A percentile compares a stretch with the other conserved stretches of the same genome.
phyloP scores from a whole-genome alignment of 2,113 vertebrate species.

The Sapayoa aenigma region DNA sequence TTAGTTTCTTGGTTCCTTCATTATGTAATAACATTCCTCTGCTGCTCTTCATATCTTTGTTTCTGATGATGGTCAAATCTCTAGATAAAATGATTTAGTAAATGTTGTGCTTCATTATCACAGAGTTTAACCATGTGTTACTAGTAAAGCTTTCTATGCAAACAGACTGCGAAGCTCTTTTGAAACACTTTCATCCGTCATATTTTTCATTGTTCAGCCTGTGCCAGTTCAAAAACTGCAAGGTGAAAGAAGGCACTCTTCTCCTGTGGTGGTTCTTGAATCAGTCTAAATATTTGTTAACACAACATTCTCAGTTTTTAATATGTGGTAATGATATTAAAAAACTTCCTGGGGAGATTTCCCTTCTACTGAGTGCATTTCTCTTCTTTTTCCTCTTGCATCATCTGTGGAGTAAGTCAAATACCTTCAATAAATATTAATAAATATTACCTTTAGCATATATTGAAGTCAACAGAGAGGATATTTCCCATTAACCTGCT shows the following conservation, averaged over 20 bases:
- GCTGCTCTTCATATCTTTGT: not conserved
- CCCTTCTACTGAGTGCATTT: not conserved
- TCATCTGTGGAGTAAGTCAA: not conserved
- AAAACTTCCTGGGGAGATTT: not conserved
- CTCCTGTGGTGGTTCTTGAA: not conserved
- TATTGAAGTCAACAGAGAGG: slow-evolving; percentile 80
- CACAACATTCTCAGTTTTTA: not conserved
- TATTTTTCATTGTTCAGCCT: not conserved
- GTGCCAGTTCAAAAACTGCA: not conserved
- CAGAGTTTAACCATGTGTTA: not conserved
- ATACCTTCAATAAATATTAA: slow-evolving; percentile 77
- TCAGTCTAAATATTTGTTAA: not conserved
- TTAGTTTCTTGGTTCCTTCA: not conserved
- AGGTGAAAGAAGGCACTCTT: not conserved
- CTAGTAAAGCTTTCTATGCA: not conserved
- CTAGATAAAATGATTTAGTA: not conserved
- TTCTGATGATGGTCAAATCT: not conserved
- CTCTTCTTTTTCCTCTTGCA: not conserved
- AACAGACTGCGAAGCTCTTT: not conserved
- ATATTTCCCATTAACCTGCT: slow-evolving; percentile 81
- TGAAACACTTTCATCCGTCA: not conserved
- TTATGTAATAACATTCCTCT: not conserved
- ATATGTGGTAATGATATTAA: not conserved
- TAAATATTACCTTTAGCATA: slow-evolving; percentile 79
- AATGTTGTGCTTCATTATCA: not conserved